Percentiles rank a stretch among this genome's conserved stretches.
These are phyloP conservation scores for Eupithecia tripunctaria DNA, from an alignment of 2,888 invertebrate species.

Conservation along the genomic window DNA sequence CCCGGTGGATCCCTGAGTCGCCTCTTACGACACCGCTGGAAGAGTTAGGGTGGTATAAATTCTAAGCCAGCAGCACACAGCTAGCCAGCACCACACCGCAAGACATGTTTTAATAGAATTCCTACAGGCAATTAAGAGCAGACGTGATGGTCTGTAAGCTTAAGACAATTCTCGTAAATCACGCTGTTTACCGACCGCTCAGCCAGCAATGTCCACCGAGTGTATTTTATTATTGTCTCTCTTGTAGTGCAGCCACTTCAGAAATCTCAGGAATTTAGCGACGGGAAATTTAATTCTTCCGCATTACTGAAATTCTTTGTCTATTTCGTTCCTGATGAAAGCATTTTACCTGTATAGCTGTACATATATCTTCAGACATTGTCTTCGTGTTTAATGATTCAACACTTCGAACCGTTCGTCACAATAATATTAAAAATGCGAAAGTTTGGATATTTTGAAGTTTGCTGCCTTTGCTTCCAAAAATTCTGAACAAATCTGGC, in stretches of 20 bases:
- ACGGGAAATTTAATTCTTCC: conserved; percentile 22
- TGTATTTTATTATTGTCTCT: conserved; percentile 45
- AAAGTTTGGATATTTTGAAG: too few relatives aligned
- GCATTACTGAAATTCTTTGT: conserved; percentile 22
- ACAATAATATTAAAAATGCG: too few relatives aligned
- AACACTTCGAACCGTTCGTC: too few relatives aligned
- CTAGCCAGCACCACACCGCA: too few relatives aligned
- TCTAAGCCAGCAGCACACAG: too few relatives aligned
- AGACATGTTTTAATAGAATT: not conserved
- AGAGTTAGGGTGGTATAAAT: too few relatives aligned
- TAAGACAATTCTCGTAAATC: conserved; percentile 25
- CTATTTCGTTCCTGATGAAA: conserved; percentile 24
- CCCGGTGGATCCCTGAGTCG: too few relatives aligned
- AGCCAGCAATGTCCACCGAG: conserved; percentile 26
- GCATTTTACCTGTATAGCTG: too few relatives aligned
- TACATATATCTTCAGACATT: not conserved
- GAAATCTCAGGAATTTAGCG: conserved; percentile 25
- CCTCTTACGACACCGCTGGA: too few relatives aligned
- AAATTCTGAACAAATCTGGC: too few relatives aligned
- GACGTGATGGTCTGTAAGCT: conserved; percentile 3
- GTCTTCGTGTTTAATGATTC: not conserved
- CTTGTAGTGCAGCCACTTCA: conserved; percentile 23
- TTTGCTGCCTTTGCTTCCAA: too few relatives aligned
- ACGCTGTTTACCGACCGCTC: conserved; percentile 26
- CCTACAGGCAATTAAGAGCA: not conserved